phyloP scores from a whole-genome alignment of 2,797 vertebrate species.

The Simalia tracyae region DNA sequence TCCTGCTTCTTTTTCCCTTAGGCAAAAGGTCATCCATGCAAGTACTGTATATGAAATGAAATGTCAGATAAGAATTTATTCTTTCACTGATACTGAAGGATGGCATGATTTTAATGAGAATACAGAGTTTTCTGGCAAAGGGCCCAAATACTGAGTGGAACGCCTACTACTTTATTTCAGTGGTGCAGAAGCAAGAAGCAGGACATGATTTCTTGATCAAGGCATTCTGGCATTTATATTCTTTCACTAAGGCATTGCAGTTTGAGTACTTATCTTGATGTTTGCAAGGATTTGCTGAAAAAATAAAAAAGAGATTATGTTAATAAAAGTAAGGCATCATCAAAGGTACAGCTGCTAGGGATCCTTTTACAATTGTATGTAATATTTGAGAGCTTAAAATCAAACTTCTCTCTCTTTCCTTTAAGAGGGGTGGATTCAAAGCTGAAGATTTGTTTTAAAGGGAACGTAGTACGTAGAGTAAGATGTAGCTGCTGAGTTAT shows the following conservation, averaged over 20 bases:
- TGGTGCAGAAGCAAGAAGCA: neutral
- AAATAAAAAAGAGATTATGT: neutral
- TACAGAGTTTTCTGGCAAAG: neutral
- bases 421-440: neutral
- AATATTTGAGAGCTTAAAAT: neutral
- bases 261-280: rapidly evolving
- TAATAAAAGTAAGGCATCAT: neutral
- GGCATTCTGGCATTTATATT: rapidly evolving
- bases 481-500: neutral
- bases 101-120: neutral
- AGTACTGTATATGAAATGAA: neutral
- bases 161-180: neutral
- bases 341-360: neutral
- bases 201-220: rapidly evolving
- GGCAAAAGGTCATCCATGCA: neutral
- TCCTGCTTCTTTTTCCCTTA: no score
- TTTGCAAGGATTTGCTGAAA: constrained; percentile 23
- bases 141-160: no score
- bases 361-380: neutral
- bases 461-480: neutral
- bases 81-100: neutral
- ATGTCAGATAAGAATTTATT: neutral
- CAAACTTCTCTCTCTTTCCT: neutral
- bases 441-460: neutral
- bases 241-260: neutral